Evolutionary conservation across 2,113 vertebrate genomes (phyloP), one percentile per base, ranked within the genome.

Genomic region (Eudorcas thomsonii): DNA sequence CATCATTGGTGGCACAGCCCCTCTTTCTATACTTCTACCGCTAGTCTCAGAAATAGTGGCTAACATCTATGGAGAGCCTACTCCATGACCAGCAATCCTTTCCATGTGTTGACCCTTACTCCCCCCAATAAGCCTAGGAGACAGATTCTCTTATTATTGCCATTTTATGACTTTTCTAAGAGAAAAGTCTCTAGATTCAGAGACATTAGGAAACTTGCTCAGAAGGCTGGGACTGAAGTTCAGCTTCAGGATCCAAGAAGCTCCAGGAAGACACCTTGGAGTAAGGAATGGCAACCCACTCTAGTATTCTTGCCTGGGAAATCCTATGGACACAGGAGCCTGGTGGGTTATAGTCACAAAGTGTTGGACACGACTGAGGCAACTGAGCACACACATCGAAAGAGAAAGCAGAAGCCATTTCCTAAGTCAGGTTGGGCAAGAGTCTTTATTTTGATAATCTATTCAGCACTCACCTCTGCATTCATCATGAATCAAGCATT

Each of bases 331-430:
- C 23, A 26, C 11, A 43, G 36, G 71, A 43, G 11, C 36, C 23
- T 43, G 71, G 71, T 0, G 2, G n/a, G n/a, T 71, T 39, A 71
- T 23, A 71, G n/a, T 71, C 0, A 0, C 36, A 43, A 25, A 77
- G 23, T 25, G 71, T 26, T 2, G 0, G 23, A 14, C 23, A 43
- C 0, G 0, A 43, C 36, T 43, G 71, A 77, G 43, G 67, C 36
- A 77, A 25, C 71, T 77, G 21, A 77, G 71, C 71, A 25, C 71
- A 74, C 21, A 3, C 36, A 25, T 23, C 1, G 0, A 43, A 39
- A 77, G 71, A 74, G 71, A 77, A 77, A 77, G 12, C 12, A 74
- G 43, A 25, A 45, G 7, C 1, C 19, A 12, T 77, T 81, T 92
- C 25, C 33, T 82, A 77, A 82, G 64, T 54, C 39, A 96, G 39